A percentile compares a stretch with the other conserved stretches of the same genome.
phyloP scores from a whole-genome alignment of 2,797 vertebrate genomes.

The Pangasius krempfi region DNA sequence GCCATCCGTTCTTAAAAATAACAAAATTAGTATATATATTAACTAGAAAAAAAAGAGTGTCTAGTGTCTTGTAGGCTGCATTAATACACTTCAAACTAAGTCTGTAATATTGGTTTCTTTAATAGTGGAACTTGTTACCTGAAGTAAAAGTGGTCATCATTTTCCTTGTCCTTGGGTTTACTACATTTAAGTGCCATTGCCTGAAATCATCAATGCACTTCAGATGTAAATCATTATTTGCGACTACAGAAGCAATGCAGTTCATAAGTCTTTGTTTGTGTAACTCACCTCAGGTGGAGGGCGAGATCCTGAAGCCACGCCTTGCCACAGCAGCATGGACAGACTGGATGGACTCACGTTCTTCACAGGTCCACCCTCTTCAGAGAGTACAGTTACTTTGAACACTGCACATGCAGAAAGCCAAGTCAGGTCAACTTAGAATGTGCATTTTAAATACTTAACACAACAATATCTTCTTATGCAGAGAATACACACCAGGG shows the following conservation, averaged over 20 bases:
- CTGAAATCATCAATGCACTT: conserved; percentile 68
- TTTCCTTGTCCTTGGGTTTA: conserved; percentile 81
- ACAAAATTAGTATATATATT: background rate
- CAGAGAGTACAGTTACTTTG: conserved; percentile 85
- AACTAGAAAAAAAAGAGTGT: background rate
- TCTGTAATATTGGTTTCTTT: background rate
- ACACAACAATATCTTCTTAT: background rate
- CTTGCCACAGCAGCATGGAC: conserved; percentile 85
- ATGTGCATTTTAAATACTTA: background rate
- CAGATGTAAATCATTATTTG: background rate
- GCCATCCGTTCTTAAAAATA: background rate
- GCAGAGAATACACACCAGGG: conserved; percentile 77
- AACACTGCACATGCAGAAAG: conserved; percentile 77
- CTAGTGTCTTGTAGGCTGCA: background rate
- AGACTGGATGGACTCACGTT: conserved; percentile 77
- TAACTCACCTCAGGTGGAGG: conserved; percentile 74
- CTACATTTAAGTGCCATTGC: conserved; percentile 78
- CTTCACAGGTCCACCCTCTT: conserved; percentile 81
- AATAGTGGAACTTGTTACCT: conserved; percentile 73
- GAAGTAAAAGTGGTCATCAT: conserved; percentile 84
- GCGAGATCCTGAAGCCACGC: conserved; percentile 42
- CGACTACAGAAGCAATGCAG: background rate
- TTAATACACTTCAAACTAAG: background rate
- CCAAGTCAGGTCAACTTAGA: background rate
- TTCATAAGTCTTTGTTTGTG: background rate